phyloP scores from a whole-genome alignment of 2,888 invertebrate genomes.

The Phorcus lineatus region DNA sequence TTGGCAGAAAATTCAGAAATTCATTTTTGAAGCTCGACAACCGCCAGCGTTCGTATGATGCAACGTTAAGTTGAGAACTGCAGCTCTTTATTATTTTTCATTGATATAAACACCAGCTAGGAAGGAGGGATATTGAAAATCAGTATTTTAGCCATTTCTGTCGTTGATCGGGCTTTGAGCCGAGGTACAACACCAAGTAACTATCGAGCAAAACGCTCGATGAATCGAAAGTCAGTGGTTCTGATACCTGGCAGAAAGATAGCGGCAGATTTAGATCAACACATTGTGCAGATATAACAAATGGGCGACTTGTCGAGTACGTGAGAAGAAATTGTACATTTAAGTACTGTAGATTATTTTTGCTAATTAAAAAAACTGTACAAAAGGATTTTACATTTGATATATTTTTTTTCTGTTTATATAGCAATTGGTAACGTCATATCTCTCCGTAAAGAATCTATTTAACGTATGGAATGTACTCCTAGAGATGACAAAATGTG shows the following conservation, averaged over 20 bases:
- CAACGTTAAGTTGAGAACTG: neutral
- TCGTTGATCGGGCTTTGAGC: neutral
- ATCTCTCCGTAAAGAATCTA: no score
- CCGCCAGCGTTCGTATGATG: neutral
- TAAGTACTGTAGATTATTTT: no score
- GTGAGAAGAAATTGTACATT: no score
- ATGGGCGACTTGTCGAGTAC: no score
- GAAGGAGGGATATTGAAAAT: constrained; percentile 5
- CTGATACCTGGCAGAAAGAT: neutral
- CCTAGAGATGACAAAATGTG: no score
- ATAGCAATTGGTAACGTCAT: no score
- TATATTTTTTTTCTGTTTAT: no score
- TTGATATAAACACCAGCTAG: neutral
- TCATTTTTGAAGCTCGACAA: neutral
- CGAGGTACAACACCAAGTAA: neutral
- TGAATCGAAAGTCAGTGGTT: constrained; percentile 1
- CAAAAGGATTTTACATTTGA: no score
- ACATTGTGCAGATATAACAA: no score
- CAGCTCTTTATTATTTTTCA: constrained; percentile 6
- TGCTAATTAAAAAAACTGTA: no score
- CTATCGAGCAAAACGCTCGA: constrained; percentile 10
- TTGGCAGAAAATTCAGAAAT: neutral
- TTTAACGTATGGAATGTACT: no score
- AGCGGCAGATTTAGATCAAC: no score
- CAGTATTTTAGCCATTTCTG: constrained; percentile 13